Evolutionary conservation across 1,140 invertebrate genomes (phyloP).

Genomic region (Colletes gigas): DNA sequence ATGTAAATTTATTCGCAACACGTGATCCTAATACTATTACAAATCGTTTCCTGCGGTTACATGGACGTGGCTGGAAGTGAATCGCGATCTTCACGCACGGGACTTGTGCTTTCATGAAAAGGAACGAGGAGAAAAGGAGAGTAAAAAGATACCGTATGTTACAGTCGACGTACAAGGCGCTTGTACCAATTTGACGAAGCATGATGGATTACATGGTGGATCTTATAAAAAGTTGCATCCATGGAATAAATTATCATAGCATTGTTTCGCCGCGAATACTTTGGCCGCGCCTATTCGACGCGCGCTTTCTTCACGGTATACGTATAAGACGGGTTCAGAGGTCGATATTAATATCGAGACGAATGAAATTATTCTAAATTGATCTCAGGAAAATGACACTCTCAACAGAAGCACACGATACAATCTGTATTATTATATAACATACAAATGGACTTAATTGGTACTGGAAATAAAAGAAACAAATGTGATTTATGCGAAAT

Average conservation of each 20-base stretch:
- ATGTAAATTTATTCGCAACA: constrained; percentile 51
- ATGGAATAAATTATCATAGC: constrained; percentile 74
- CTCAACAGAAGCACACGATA: no score
- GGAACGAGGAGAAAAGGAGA: constrained; percentile 37
- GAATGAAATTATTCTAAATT: no score
- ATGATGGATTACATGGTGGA: constrained; percentile 72
- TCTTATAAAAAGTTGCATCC: constrained; percentile 68
- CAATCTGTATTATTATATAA: no score
- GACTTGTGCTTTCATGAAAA: constrained; percentile 42
- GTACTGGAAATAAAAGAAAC: no score
- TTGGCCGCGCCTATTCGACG: constrained; percentile 13
- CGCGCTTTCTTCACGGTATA: background rate
- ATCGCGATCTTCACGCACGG: constrained; percentile 56
- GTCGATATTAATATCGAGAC: no score
- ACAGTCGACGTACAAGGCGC: constrained; percentile 53
- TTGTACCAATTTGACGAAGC: constrained; percentile 75
- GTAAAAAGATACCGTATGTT: constrained; percentile 58
- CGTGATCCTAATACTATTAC: constrained; percentile 37
- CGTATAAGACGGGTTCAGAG: no score
- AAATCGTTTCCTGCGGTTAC: constrained; percentile 34
- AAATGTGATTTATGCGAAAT: no score
- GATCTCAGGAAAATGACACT: no score
- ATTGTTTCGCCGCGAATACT: constrained; percentile 61
- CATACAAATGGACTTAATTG: no score
- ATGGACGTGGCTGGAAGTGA: constrained; percentile 15